These are phyloP conservation scores for Thunnus thynnus DNA, from an alignment of 2,113 vertebrate species.

Conservation along the genomic window DNA sequence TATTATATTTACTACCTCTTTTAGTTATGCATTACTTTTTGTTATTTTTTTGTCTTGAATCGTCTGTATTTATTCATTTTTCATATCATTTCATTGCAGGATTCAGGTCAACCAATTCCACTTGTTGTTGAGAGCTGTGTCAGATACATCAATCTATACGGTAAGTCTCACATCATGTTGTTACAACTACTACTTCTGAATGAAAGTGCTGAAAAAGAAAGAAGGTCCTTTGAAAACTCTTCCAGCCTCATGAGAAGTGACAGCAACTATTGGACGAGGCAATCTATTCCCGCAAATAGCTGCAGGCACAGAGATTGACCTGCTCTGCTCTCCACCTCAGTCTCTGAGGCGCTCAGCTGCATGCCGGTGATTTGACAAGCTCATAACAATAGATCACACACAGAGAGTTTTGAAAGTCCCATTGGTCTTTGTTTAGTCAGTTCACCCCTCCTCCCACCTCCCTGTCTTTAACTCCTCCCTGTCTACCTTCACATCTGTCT, in stretches of 20 bases:
- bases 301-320: conserved; percentile 40
- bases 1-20: neutral
- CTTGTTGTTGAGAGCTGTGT: conserved; percentile 98
- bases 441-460: neutral
- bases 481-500: conserved; percentile 78
- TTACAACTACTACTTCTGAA: neutral
- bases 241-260: conserved; percentile 35
- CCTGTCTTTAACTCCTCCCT: conserved; percentile 51
- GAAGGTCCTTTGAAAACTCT: conserved; percentile 20
- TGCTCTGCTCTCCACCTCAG: conserved; percentile 22
- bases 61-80: conserved; percentile 3
- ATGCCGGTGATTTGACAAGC: conserved; percentile 51
- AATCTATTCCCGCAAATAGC: conserved; percentile 60
- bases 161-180: conserved; percentile 81
- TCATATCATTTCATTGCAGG: conserved; percentile 65
- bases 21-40: neutral
- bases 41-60: neutral
- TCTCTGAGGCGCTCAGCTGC: conserved; percentile 47
- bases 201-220: conserved; percentile 33
- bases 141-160: conserved; percentile 97
- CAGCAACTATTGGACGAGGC: conserved; percentile 33
- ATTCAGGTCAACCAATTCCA: conserved; percentile 92
- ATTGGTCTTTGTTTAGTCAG: conserved; percentile 59
- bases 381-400: conserved; percentile 67
- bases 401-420: conserved; percentile 53